Percentiles rank a stretch among this genome's conserved stretches.
Evolutionary conservation across 2,113 vertebrate species (phyloP).

Genomic region (Chitala chitala): DNA sequence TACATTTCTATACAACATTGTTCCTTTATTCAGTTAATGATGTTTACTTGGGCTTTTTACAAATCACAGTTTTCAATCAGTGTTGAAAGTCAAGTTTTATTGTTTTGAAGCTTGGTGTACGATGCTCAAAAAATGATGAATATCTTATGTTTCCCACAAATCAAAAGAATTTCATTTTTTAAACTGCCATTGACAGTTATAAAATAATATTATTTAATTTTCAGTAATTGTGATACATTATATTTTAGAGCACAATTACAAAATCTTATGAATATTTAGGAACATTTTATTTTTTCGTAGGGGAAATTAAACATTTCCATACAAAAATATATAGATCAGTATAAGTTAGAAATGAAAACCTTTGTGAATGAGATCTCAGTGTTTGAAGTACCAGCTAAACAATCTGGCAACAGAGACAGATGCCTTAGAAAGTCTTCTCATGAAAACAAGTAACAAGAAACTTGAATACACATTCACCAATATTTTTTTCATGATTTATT

Average conservation of each 20-base stretch:
- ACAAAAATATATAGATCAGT: slow-evolving; percentile 60
- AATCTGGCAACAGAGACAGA: not conserved
- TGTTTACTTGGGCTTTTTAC: slow-evolving; percentile 26
- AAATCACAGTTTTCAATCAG: slow-evolving; percentile 18
- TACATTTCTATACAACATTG: slow-evolving; percentile 66
- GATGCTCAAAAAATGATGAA: not conserved
- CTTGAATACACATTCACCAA: not conserved
- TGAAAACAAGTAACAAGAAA: not conserved
- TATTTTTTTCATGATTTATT: not conserved
- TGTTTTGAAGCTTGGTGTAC: not conserved
- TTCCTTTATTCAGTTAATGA: slow-evolving; percentile 27
- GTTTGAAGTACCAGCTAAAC: not conserved
- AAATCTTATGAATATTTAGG: slow-evolving; percentile 43
- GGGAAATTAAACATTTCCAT: slow-evolving; percentile 37
- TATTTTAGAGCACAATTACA: slow-evolving; percentile 43
- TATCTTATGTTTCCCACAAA: not conserved
- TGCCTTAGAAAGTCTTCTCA: not conserved
- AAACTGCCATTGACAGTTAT: not conserved
- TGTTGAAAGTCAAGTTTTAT: slow-evolving; percentile 19
- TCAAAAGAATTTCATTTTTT: not conserved
- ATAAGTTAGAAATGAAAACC: slow-evolving; percentile 43
- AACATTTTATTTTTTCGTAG: slow-evolving; percentile 36
- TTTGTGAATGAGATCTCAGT: not conserved
- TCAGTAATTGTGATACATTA: slow-evolving; percentile 43
- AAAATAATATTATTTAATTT: not conserved